phyloP scores from a whole-genome alignment of 2,113 vertebrate species.

The Axis porcinus region DNA sequence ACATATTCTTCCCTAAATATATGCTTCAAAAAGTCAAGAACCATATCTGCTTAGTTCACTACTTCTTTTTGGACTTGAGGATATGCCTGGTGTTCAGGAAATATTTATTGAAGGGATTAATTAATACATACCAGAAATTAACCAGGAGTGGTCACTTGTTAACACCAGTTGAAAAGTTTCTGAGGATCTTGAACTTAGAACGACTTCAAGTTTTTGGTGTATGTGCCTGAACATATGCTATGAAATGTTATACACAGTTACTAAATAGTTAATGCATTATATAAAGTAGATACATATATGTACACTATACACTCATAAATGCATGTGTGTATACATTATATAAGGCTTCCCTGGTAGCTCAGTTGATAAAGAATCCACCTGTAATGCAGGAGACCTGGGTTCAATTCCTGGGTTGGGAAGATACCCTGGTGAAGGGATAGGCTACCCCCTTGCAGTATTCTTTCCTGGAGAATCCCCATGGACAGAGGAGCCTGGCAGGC shows the following conservation, averaged over 20 bases:
- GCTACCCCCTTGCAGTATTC: neutral
- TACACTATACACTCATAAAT: neutral
- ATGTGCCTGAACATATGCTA: neutral
- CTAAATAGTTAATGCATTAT: neutral
- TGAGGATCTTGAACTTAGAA: neutral
- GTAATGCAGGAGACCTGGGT: neutral
- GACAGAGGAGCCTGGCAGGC: neutral
- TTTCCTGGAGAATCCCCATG: neutral
- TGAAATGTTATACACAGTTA: neutral
- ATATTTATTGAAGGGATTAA: neutral
- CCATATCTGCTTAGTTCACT: neutral
- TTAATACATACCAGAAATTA: neutral
- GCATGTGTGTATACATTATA: neutral
- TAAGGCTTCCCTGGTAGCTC: neutral
- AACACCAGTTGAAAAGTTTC: neutral
- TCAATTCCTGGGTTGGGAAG: neutral
- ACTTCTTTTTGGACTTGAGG: neutral
- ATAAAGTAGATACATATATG: neutral
- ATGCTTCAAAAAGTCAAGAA: neutral
- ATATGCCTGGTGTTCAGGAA: neutral
- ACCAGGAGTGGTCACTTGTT: neutral
- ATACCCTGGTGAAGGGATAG: neutral
- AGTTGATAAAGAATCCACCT: neutral
- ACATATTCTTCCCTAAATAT: neutral
- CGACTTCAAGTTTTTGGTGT: neutral